A percentile compares a stretch with the other conserved stretches of the same genome.
Evolutionary conservation across 1,140 invertebrate genomes (phyloP).

Genomic region (Orius insidiosus): DNA sequence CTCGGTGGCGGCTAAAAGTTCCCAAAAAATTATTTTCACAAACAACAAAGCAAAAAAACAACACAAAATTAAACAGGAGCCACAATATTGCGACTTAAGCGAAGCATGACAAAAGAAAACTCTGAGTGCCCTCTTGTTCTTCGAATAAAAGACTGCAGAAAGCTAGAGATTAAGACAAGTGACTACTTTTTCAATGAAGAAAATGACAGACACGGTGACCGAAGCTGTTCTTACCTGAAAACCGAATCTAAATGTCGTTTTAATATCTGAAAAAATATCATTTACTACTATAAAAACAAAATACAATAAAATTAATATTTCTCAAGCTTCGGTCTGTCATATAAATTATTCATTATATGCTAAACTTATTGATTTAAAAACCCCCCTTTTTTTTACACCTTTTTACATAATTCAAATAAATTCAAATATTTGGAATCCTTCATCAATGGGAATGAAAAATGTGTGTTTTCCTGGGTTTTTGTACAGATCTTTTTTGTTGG

Average conservation of each 20-base stretch:
- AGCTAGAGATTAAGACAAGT: conserved; percentile 1
- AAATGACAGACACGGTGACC: conserved; percentile 8
- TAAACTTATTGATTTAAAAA: too few relatives aligned
- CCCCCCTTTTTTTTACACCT: too few relatives aligned
- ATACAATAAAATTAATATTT: not conserved
- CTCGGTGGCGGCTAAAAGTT: conserved; percentile 37
- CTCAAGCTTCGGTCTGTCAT: not conserved
- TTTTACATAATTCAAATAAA: too few relatives aligned
- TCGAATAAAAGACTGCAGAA: not conserved
- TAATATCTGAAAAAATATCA: too few relatives aligned
- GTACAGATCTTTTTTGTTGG: conserved; percentile 53
- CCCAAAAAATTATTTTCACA: too few relatives aligned
- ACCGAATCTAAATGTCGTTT: conserved; percentile 3
- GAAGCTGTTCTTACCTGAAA: conserved; percentile 7
- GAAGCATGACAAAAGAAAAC: too few relatives aligned
- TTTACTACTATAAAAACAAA: too few relatives aligned
- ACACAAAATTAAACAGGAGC: too few relatives aligned
- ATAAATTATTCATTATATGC: too few relatives aligned
- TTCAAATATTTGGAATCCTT: conserved; percentile 59
- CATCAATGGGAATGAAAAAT: conserved; percentile 82
- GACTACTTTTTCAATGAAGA: conserved; percentile 2
- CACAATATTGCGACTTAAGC: too few relatives aligned
- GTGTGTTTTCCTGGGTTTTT: conserved; percentile 58
- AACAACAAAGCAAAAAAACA: too few relatives aligned
- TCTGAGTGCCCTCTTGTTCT: too few relatives aligned